Percentiles rank a stretch among this genome's conserved stretches.
phyloP scores from a whole-genome alignment of 2,113 vertebrate species.

The Illadopsis cleaveri region DNA sequence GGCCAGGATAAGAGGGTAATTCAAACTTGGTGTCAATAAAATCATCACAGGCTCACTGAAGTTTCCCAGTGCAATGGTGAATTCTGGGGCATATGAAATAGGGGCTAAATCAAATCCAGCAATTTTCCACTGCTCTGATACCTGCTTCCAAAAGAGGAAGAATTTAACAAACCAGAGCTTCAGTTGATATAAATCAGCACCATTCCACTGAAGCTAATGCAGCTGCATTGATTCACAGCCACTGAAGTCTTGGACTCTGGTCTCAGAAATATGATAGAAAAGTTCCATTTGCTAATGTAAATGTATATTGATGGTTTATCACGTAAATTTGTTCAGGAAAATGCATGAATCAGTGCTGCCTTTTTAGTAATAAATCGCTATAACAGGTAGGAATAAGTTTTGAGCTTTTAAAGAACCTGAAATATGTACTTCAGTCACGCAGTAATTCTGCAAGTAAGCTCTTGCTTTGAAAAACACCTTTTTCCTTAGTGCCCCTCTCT shows the following conservation, averaged over 20 bases:
- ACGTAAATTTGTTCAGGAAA: slow-evolving; percentile 72
- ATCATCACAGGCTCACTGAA: neutral
- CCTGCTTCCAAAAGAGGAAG: neutral
- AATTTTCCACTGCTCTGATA: slow-evolving; percentile 2
- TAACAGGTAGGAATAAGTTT: slow-evolving; percentile 41
- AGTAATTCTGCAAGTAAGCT: neutral
- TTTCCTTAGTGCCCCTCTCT: neutral
- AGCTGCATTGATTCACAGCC: slow-evolving; percentile 34
- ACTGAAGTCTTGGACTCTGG: neutral
- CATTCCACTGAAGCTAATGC: neutral
- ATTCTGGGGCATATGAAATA: neutral
- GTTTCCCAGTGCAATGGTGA: neutral
- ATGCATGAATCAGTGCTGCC: slow-evolving; percentile 63
- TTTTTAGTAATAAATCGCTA: slow-evolving; percentile 64
- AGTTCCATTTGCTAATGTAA: slow-evolving; percentile 67
- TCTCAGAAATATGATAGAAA: slow-evolving; percentile 33
- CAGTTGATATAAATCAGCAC: slow-evolving; percentile 27
- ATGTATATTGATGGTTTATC: slow-evolving; percentile 70
- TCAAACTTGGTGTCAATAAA: neutral
- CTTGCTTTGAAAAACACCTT: neutral
- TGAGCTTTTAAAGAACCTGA: neutral
- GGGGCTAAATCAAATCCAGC: slow-evolving; percentile 8
- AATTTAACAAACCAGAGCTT: slow-evolving; percentile 24
- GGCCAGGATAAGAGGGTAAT: neutral
- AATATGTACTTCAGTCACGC: neutral